Evolutionary conservation across 2,797 vertebrate species (phyloP).

Genomic region (Thamnophis elegans): DNA sequence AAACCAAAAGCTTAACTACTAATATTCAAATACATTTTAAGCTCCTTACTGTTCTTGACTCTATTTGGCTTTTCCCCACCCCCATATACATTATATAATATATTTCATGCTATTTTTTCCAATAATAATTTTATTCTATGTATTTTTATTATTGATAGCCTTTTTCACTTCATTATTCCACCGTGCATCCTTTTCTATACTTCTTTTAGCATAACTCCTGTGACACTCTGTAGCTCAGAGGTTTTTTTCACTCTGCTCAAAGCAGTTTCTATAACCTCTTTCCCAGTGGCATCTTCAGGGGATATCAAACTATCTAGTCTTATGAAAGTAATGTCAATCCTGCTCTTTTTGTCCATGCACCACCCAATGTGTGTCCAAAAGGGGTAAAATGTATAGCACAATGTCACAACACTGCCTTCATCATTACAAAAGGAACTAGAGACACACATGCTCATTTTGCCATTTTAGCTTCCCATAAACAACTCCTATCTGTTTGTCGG

Average conservation of each 20-base stretch:
- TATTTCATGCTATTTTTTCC: background rate
- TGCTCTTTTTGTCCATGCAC: background rate
- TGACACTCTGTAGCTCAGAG: background rate
- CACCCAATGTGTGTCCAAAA: background rate
- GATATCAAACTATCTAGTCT: background rate
- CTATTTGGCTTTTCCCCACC: background rate
- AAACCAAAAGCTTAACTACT: too few species aligned
- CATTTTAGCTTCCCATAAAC: background rate
- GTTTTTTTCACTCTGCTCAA: background rate
- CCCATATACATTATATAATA: background rate
- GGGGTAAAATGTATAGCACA: background rate
- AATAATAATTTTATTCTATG: background rate
- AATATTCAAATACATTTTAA: too few species aligned
- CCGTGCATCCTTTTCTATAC: background rate
- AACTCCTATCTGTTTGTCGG: background rate
- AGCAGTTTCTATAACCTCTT: background rate
- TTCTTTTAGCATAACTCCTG: background rate
- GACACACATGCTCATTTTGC: background rate
- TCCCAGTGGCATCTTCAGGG: background rate
- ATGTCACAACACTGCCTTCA: background rate
- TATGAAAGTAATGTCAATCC: background rate
- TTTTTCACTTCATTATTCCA: background rate
- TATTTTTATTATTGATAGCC: background rate
- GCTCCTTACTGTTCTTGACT: background rate
- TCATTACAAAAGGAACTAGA: background rate